Evolutionary conservation across 2,797 vertebrate species (phyloP), one percentile per base, ranked within the genome.

Genomic region (Sylvilagus floridanus): DNA sequence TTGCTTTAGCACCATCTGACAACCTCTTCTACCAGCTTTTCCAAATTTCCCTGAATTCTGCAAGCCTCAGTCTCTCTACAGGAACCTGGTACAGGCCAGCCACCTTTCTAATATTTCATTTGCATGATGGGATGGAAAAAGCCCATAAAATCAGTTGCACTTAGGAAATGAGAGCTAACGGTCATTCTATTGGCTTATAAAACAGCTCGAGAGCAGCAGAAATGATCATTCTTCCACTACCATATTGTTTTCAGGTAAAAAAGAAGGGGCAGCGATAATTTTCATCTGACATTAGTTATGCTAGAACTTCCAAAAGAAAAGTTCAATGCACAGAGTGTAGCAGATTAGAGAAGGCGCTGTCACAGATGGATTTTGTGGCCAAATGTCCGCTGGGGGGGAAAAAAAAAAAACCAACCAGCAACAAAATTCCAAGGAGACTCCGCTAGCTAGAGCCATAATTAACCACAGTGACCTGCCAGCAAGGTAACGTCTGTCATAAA

Each of bases 1-100:
- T 93, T 96, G 81, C 94, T 26, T 94, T 22, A 85, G 68, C 57
- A 37, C 77, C 87, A 85, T 78, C 95, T 73, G 73, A 94, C 73
- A 90, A 65, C 66, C 86, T 94, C 87, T 65, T 69, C 32, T 50
- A 63, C 30, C 63, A 92, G 88, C 37, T 63, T 84, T 75, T 68
- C 92, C 62, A 94, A 94, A 37, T 87, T 72, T 83, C 35, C 54
- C 54, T n/a, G 62, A 75, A 90, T n/a, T 89, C 79, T 68, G 50
- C 52, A 91, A 93, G 62, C 54, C 85, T 84, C 68, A 4, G 28
- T 84, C 88, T 97, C 32, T 84, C 93, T 91, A 9, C 4, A 92
- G 77, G 32, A 89, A 91, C 86, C 68, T 84, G 81, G 71, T 79
- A 87, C 3, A 88, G 75, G 32, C 50, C 90, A 84, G 28, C 84